These are phyloP conservation scores for Intellagama lesueurii DNA, from an alignment of 2,797 vertebrate species.

Conservation along the genomic window DNA sequence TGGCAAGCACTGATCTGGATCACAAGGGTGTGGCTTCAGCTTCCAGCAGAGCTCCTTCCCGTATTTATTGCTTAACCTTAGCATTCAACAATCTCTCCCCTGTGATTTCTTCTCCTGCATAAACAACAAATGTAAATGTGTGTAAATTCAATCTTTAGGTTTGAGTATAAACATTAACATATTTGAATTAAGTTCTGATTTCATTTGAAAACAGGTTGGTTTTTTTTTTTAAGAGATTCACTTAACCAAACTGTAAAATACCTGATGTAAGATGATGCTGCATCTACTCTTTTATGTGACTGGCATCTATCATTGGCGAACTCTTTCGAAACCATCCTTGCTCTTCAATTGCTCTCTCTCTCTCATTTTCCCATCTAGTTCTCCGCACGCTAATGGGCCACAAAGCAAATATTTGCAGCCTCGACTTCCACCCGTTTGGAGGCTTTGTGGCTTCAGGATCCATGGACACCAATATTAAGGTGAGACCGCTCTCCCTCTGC, in stretches of 20 bases:
- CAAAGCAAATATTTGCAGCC: slow-evolving; percentile 93
- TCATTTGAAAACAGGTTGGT: not conserved
- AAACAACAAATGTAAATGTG: not conserved
- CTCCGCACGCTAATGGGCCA: slow-evolving; percentile 91
- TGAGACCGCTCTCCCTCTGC: slow-evolving; percentile 53
- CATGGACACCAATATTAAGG: slow-evolving; percentile 96
- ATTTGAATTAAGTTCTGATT: not conserved
- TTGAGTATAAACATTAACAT: too few relatives aligned
- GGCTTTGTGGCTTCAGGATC: slow-evolving; percentile 94
- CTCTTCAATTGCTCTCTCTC: not conserved
- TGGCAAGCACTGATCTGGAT: not conserved
- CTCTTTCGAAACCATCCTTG: fast-evolving
- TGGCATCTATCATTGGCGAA: not conserved
- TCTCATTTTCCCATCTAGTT: slow-evolving; percentile 77
- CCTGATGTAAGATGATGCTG: not conserved
- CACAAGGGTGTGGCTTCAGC: too few relatives aligned
- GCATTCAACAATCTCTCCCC: not conserved
- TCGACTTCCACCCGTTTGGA: slow-evolving; percentile 93
- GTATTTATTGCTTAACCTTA: too few relatives aligned
- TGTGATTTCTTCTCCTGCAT: not conserved
- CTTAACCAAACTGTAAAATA: not conserved
- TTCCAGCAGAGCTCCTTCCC: too few relatives aligned
- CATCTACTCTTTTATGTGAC: not conserved
- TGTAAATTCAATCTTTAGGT: not conserved
- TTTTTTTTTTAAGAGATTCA: not conserved